Evolutionary conservation across 92 coral and sea anemone species (phyloP), one percentile per base, ranked within the genome.

Genomic region (Nematostella vectensis): DNA sequence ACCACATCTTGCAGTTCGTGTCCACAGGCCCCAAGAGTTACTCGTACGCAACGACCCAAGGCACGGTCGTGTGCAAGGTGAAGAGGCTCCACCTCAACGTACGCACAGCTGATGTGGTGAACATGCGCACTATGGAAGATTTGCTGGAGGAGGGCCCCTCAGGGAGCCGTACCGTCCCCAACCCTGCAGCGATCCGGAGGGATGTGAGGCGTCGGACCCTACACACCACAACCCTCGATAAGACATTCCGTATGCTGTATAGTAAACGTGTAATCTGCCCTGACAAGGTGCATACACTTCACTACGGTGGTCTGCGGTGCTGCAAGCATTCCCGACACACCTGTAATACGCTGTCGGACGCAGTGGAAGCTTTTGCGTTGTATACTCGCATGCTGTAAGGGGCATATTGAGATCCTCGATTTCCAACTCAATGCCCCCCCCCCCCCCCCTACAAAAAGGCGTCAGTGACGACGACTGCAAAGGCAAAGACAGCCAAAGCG

Each of bases 1-100:
- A 33, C 2, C 26, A 42, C 12, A 59, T 59, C 16, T 18, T 11
- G 11, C 31, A 59, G 15, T 59, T 39, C 29, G 18, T 22, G 11
- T 71, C 78, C 4, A 67, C 63, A 16, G 78, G 70, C 2, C 57
- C 70, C 3, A 71, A 71, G 52, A 61, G 47, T 18, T 71, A 71
- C 39, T 53, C 25, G 4, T 71, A 62, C 27, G 10, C 29, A 51
- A 62, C 45, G 25, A 27, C 23, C 12, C 16, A 27, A 1, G 64
- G 57, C 3, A 24, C 61, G 16, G 19, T 19, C 11, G 48, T 10
- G 1, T 53, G 63, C 48, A 71, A 62, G 55, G 71, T 54, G 0
- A 27, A 49, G 9, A 65, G 72, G 27, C 43, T 62, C 13, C 36
- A 51, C 23, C 26, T 71, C 40, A 63, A 71, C 38, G 33, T 21